A percentile compares a stretch with the other conserved stretches of the same genome.
Conservation (phyloP, 2,888 invertebrate genomes). For the Linnaemya tessellans region DNA sequence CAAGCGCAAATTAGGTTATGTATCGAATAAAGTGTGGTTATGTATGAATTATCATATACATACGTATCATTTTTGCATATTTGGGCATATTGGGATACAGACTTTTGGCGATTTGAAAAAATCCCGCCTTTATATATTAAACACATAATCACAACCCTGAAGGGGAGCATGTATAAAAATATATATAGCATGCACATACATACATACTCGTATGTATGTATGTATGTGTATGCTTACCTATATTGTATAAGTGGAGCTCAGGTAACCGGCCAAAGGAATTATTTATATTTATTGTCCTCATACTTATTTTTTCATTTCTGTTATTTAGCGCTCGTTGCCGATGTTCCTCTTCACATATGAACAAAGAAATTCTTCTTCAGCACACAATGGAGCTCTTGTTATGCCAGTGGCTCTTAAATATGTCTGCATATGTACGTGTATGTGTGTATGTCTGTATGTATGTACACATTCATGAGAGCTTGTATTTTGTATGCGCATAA, state of each 20-base stretch:
- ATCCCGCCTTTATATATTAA: neutral
- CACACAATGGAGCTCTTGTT: conserved; percentile 64
- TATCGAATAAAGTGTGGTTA: no score
- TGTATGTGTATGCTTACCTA: no score
- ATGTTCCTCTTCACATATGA: conserved; percentile 50
- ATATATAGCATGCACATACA: neutral
- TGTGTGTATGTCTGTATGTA: neutral
- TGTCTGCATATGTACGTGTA: conserved; percentile 8
- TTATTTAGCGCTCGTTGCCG: conserved; percentile 39
- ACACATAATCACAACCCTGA: conserved; percentile 7
- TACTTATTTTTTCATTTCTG: conserved; percentile 25
- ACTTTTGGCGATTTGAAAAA: conserved; percentile 6
- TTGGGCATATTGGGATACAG: neutral
- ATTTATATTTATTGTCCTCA: conserved; percentile 56
- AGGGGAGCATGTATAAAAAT: conserved; percentile 27
- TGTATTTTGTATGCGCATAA: conserved; percentile 30
- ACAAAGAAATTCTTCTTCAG: conserved; percentile 69
- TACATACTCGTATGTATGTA: no score
- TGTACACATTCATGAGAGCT: neutral
- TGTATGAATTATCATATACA: no score
- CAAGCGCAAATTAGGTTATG: no score
- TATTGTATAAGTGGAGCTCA: conserved; percentile 54
- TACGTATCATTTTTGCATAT: no score
- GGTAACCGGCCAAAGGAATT: conserved; percentile 66
- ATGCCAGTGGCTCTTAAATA: conserved; percentile 35